Percentiles rank a stretch among this genome's conserved stretches.
phyloP scores from a whole-genome alignment of 1,140 invertebrate genomes.

The Cyclargus thomasi region DNA sequence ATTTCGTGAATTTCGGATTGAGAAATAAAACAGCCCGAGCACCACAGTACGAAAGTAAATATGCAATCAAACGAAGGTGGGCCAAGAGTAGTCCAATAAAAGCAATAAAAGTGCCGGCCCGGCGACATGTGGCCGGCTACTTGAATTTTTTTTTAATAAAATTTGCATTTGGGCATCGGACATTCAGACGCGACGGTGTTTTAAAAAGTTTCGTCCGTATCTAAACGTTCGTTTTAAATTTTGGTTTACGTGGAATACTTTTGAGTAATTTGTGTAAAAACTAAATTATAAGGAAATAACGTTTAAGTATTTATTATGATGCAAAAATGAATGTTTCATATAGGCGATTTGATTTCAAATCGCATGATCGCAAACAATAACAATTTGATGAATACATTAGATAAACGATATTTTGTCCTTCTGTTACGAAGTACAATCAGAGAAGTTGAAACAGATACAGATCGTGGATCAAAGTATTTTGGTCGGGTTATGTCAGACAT shows the following conservation, averaged over 20 bases:
- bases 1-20: background rate
- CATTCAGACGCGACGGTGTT: constrained; percentile 21
- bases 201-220: constrained; percentile 10
- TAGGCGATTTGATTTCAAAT: too few species aligned
- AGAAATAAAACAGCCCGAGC: background rate
- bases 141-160: constrained; percentile 52
- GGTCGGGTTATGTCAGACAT: too few species aligned
- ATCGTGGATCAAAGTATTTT: too few species aligned
- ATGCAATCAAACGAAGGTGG: constrained; percentile 36
- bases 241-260: background rate
- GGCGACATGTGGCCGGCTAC: constrained; percentile 43
- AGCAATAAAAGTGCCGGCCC: constrained; percentile 38
- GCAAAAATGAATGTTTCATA: too few species aligned
- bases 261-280: too few species aligned
- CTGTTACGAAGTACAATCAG: too few species aligned
- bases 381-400: too few species aligned
- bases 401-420: too few species aligned
- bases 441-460: too few species aligned
- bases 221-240: constrained; percentile 1
- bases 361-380: too few species aligned
- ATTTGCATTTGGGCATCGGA: constrained; percentile 38
- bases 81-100: constrained; percentile 42
- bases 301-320: too few species aligned
- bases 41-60: constrained; percentile 14
- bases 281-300: too few species aligned